phyloP scores from a whole-genome alignment of 1,140 invertebrate genomes.

The Drosophila triauraria region DNA sequence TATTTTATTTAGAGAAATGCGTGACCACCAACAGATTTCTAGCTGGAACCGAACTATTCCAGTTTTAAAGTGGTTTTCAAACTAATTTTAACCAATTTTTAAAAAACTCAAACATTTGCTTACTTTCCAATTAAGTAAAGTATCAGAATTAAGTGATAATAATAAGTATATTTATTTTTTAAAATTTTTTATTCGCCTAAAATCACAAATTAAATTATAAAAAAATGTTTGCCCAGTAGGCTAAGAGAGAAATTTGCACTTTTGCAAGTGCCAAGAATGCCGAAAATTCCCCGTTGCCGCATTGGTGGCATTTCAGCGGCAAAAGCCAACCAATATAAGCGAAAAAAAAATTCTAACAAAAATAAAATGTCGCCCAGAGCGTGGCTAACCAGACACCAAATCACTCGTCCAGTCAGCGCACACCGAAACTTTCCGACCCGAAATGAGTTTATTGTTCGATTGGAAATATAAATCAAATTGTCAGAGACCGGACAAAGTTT shows the following conservation, averaged over 20 bases:
- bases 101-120: background rate
- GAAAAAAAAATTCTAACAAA: background rate
- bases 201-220: background rate
- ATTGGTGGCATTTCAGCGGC: constrained; percentile 39
- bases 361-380: constrained; percentile 15
- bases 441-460: constrained; percentile 68
- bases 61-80: background rate
- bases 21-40: constrained; percentile 4
- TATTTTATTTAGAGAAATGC: background rate
- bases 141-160: too few species aligned
- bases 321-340: constrained; percentile 10
- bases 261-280: constrained; percentile 45
- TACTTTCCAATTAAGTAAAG: background rate
- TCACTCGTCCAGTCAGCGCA: constrained; percentile 37
- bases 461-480: constrained; percentile 70
- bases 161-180: background rate
- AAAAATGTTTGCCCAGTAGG: background rate
- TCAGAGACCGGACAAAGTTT: constrained; percentile 49
- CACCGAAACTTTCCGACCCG: constrained; percentile 34
- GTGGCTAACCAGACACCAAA: constrained; percentile 51
- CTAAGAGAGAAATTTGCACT: constrained; percentile 27
- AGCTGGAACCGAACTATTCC: background rate
- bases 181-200: background rate
- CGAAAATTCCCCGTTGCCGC: constrained; percentile 34
- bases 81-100: background rate